Evolutionary conservation across 2,888 invertebrate genomes (phyloP), one percentile per base, ranked within the genome.

Genomic region (Pristionchus japonicus): DNA sequence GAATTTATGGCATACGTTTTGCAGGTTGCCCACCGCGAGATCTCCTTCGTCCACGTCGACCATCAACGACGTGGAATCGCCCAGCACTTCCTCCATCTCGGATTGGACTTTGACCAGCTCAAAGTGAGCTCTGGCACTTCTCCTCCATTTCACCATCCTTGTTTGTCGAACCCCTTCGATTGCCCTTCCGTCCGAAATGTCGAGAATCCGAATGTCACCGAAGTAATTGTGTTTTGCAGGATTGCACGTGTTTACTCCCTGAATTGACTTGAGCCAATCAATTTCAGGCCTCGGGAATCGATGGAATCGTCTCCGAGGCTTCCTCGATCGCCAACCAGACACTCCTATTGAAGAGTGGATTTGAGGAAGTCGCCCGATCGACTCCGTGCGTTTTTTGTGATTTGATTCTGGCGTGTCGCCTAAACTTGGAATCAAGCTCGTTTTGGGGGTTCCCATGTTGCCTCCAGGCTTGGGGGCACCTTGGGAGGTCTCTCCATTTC

Each of bases 31-130:
- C 84, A 43, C 2, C 52, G 57, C 17, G 84, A 84, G 61, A 34
- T 84, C 57, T 47, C 84, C 7, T 84, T 84, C 43, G 84, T 84
- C 7, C 34, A 34, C 57, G 3, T 3, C 9, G 43, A 84, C 20
- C 84, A 84, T 23, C 84, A 84, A 61, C 27, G 84, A 57, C 4
- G 47, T 31, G 84, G 84, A 9, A 84, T 84, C 84, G 84, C 84
- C 61, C 27, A 52, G 37, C 84, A 57, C 34, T 57, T 84, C 3
- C 84, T 84, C n/a, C 52, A 52, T 57, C 17, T 57, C 17, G 43
- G 43, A 34, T 13, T 84, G 43, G 57, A 84, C n/a, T 84, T 84
- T 34, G 84, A 20, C 13, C 3, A 15, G 13, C 84, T 84, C 3
- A 49, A 23, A 23, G 84, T 84, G 37, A 4, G 52, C 23, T 31